Evolutionary conservation across 2,888 invertebrate species (phyloP), one percentile per base, ranked within the genome.

Genomic region (Pammene aurita): DNA sequence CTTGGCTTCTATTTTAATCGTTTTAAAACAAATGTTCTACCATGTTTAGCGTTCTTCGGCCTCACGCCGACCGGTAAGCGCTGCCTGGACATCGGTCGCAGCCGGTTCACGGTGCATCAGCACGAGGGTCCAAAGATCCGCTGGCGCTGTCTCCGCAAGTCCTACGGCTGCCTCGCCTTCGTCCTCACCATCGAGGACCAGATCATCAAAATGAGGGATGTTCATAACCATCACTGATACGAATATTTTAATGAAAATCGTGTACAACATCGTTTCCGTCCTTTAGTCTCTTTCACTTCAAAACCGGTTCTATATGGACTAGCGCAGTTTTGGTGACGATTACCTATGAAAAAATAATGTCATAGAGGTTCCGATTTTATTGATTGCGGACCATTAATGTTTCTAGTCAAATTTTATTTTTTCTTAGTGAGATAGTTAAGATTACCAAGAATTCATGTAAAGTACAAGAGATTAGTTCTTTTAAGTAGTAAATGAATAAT

Each of bases 21-120:
- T 38, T 38, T 38, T 6, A 38, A 38, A 9, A 38, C 9, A 9
- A 9, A 1, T 38, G 9, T 38, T 38, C 16, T 41, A 5, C 16
- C 26, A 48, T 35, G 34, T 34, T 5, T 79, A 85, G 85, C 80
- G 1, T 83, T 77, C 75, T 90, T 90, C 73, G 87, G 88, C 1
- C 78, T 74, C 50, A 87, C 89, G 0, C 42, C 57, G 0, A 72
- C 78, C n/a, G 90, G 90, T 0, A 88, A 89, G 64, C 83, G 84
- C 16, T 90, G 88, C 50, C 75, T 90, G 35, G 79, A 87, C 54
- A 80, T 90, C 11, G 86, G 84, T 0, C 14, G 56, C 0, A 74
- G 84, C 14, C 82, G 84, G 62, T 90, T 82, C 71, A 89, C 86
- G 0, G 75, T 90, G 1, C 90, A 90, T 67, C 90, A 90, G 73